Conservation (phyloP, 2,797 vertebrate genomes). For the Hippoglossus hippoglossus region DNA sequence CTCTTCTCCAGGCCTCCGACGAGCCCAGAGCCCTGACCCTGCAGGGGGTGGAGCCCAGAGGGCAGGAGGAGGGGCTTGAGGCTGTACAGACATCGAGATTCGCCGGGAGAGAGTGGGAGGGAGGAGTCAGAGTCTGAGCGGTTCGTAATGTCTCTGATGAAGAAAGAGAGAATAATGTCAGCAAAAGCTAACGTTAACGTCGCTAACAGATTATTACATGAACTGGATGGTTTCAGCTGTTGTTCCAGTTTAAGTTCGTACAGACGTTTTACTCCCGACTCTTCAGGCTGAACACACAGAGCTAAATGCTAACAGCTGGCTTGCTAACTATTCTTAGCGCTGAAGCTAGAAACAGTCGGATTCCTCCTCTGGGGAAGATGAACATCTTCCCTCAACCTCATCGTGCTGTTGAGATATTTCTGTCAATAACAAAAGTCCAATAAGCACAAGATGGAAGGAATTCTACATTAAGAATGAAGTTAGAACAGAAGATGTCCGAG, state of each 20-base stretch:
- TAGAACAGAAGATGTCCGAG: neutral
- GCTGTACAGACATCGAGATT: slow-evolving; percentile 71
- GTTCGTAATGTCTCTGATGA: slow-evolving; percentile 87
- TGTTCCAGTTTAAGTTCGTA: no score
- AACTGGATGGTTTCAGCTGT: neutral
- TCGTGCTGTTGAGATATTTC: no score
- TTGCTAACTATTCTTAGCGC: neutral
- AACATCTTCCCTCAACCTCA: no score
- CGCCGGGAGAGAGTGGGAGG: slow-evolving; percentile 83
- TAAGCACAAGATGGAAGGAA: neutral
- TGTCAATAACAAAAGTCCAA: neutral
- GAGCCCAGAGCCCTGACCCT: slow-evolving; percentile 63
- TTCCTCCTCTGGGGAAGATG: no score
- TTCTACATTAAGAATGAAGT: neutral
- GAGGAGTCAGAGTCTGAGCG: slow-evolving; percentile 92
- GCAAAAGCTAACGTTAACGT: neutral
- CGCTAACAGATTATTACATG: neutral
- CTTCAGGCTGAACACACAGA: no score
- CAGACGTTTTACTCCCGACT: no score
- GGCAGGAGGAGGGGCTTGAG: slow-evolving; percentile 76
- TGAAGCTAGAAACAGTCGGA: no score
- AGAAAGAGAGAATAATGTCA: neutral
- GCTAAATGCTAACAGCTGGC: neutral
- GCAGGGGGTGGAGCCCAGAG: slow-evolving; percentile 75
- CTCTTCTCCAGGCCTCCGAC: slow-evolving; percentile 88